Base-by-base conservation (phyloP, 23 tunicate genomes). In the Trididemnum clinides region DNA sequence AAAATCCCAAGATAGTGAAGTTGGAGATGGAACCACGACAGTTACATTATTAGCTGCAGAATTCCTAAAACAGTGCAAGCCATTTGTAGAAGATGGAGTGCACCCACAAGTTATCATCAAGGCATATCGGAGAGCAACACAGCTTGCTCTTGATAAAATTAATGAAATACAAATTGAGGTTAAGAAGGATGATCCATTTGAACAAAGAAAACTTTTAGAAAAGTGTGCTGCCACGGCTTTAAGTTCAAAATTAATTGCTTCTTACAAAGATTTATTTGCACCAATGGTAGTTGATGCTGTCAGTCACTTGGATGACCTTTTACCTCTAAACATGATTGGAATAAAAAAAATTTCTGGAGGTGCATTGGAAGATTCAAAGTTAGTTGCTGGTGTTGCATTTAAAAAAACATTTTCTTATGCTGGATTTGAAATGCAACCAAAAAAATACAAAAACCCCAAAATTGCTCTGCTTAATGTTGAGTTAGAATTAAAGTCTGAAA, bases 201-300 rank as follows among this genome's bases (percentile, higher is more conserved):
- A 96, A 65, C 87, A 90, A 83, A 64, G 99, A 71, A 50, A 38
- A 29, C 66, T 91, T 33, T 75, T 96, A 20, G 90, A 84, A 71
- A 91, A 96, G 51, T 96, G 99, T 85, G 99, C 99, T 34, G 80
- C 87, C 7, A 96, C 99, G 18, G 99, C 99, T 32, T 83, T 96
- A 23, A 96, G 86, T 75, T 91, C 96, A 23, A 96, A 96, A 50
- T 64, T 96, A 19, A 92, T 96, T 63, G 96, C 96, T 21, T 85
- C 95, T 27, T 90, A 95, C 89, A 95, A 90, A 64, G 93, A 88
- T 72, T 32, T 96, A 19, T 96, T 96, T 74, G 89, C 99, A 33
- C 93, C 96, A n/a, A 96, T 96, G 99, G 96, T 96, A 39, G 99
- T 96, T 28, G 96, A 91, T 81, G 99, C 99, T 1, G 99, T 96